A percentile compares a stretch with the other conserved stretches of the same genome.
Evolutionary conservation across 2,113 vertebrate species (phyloP).

Genomic region (Thamnophis sirtalis): DNA sequence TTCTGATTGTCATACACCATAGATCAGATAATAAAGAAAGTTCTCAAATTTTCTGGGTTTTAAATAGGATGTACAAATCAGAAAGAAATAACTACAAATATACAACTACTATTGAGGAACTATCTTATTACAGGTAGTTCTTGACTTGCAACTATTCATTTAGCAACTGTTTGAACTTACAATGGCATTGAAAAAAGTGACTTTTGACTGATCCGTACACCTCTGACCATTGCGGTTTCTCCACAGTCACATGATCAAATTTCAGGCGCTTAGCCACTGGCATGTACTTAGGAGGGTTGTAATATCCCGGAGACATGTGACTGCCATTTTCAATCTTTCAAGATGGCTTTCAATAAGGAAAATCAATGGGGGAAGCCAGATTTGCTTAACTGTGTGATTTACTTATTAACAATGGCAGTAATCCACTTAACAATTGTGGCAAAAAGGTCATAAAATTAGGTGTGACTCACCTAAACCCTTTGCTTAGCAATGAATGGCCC

Average conservation of each 20-base stretch:
- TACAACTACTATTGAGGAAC: not conserved
- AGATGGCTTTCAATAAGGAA: not conserved
- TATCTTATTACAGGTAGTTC: not conserved
- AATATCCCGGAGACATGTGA: not conserved
- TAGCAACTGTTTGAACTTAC: not conserved
- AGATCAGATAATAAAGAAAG: not conserved
- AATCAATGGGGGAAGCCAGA: not conserved
- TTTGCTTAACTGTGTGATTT: not conserved
- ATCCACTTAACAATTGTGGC: not conserved
- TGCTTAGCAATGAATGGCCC: not conserved
- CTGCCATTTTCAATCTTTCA: not conserved
- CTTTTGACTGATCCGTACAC: not conserved
- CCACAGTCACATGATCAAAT: too few relatives aligned
- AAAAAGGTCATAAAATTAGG: not conserved
- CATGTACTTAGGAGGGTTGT: not conserved
- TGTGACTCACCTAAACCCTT: not conserved
- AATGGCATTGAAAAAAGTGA: not conserved
- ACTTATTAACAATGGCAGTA: not conserved
- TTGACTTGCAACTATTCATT: not conserved
- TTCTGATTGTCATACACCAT: not conserved
- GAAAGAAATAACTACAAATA: not conserved
- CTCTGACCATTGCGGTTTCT: not conserved
- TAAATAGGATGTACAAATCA: not conserved
- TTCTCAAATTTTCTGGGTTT: not conserved
- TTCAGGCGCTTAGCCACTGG: too few relatives aligned